Base-by-base conservation (phyloP, 2,113 vertebrate genomes). In the Oceanodroma tethys region DNA sequence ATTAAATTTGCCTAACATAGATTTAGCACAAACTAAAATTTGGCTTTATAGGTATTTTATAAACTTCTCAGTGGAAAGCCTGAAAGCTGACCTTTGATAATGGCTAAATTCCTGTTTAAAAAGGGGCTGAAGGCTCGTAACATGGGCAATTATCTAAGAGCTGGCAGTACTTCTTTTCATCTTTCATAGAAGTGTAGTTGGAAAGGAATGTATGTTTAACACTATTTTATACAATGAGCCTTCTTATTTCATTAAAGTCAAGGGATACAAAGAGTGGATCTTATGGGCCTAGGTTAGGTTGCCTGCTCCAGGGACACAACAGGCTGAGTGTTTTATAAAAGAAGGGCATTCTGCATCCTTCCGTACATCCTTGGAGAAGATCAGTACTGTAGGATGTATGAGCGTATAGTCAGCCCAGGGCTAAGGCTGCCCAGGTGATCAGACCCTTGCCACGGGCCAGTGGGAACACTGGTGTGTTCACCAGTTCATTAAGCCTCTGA, bases 11-110 rank as follows among this genome's bases (percentile, higher is more conserved):
- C 76, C 67, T 79, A 67, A 91, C 68, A 45, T 7, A 79, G 85
- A 30, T 95, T 93, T 94, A 95, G 66, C 92, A 93, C 71, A 91
- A 81, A 74, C 85, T 92, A 73, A 93, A 71, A 78, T 70, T 66
- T 90, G 90, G 50, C 52, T 96, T 96, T 96, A 85, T 83, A 88
- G 58, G 50, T 59, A 60, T 90, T 95, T 93, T 96, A 94, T 72
- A 92, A 96, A 97, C 95, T 92, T 81, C 93, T 97, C 53, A 2
- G 13, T 86, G 50, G 76, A 94, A 95, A 96, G 34, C 42, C 85
- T 96, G 88, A 91, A 93, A 91, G 52, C 55, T 96, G 93, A 86
- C 91, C 88, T 95, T 72, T 95, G 95, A 86, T 90, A 95, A 80
- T 83, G 71, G 63, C 63, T 83, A 63, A 93, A 90, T 87, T 94